Conservation (phyloP, 2,797 vertebrate genomes). For the Darevskia nairensis region DNA sequence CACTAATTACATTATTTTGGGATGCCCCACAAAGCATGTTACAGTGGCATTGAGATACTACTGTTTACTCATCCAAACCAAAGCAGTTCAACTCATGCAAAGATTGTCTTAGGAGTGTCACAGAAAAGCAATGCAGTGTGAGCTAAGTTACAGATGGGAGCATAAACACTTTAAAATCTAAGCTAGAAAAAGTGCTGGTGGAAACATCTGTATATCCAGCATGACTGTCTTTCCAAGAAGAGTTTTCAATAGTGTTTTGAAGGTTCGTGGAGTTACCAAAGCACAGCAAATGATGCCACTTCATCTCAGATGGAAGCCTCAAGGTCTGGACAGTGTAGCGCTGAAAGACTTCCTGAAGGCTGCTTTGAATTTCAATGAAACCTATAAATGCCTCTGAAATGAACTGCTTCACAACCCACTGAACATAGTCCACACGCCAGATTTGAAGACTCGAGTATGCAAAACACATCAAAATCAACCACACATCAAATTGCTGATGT, state of each 20-base stretch:
- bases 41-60: slow-evolving; percentile 42
- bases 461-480: slow-evolving; percentile 68
- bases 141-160: not conserved
- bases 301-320: slow-evolving; percentile 34
- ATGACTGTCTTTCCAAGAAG: slow-evolving; percentile 6
- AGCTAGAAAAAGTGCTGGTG: slow-evolving; percentile 14
- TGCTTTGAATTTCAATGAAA: slow-evolving; percentile 39
- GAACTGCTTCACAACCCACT: slow-evolving; percentile 52
- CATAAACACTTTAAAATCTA: not conserved
- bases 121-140: slow-evolving; percentile 16
- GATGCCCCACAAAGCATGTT: slow-evolving; percentile 18
- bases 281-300: slow-evolving; percentile 20
- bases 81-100: slow-evolving; percentile 26
- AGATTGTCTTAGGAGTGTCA: slow-evolving; percentile 33
- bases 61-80: slow-evolving; percentile 34
- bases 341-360: slow-evolving; percentile 11
- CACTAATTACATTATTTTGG: not conserved
- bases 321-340: slow-evolving; percentile 13
- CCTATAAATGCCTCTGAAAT: slow-evolving; percentile 43
- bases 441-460: slow-evolving; percentile 49
- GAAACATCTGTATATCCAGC: not conserved
- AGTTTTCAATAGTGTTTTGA: slow-evolving; percentile 24
- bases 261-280: slow-evolving; percentile 18
- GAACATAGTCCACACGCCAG: not conserved
- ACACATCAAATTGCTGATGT: slow-evolving; percentile 64